phyloP scores from a whole-genome alignment of 92 coral and sea anemone genomes.

The Paramuricea clavata region DNA sequence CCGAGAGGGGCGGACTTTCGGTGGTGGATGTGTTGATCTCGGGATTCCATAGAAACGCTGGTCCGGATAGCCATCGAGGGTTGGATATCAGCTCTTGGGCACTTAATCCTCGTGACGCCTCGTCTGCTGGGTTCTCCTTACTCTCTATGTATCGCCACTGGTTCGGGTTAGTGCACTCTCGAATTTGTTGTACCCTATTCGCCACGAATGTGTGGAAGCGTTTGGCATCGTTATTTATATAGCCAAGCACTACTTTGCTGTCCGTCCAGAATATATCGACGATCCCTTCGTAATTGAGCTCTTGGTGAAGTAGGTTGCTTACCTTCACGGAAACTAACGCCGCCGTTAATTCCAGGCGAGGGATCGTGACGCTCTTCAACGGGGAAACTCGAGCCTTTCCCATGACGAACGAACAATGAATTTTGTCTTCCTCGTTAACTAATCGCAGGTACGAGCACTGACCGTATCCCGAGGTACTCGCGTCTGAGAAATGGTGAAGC shows the following conservation, averaged over 20 bases:
- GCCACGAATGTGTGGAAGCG: slow-evolving; percentile 27
- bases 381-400: slow-evolving; percentile 12
- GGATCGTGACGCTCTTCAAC: slow-evolving; percentile 13
- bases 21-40: background rate
- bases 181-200: slow-evolving; percentile 14
- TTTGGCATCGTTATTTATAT: background rate
- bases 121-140: slow-evolving; percentile 1
- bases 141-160: background rate
- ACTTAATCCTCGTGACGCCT: background rate
- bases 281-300: background rate
- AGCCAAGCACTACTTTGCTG: slow-evolving; percentile 37
- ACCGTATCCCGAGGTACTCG: background rate
- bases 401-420: slow-evolving; percentile 17
- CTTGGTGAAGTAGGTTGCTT: background rate
- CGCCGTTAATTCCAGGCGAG: slow-evolving; percentile 28
- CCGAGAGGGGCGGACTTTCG: background rate
- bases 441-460: slow-evolving; percentile 18
- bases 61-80: background rate
- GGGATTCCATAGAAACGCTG: background rate
- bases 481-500: slow-evolving; percentile 28
- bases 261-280: slow-evolving; percentile 16
- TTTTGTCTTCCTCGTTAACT: background rate
- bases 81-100: slow-evolving; percentile 14
- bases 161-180: background rate
- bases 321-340: slow-evolving; percentile 1